A percentile compares a stretch with the other conserved stretches of the same genome.
Conservation (phyloP, 2,888 invertebrate species). For the Dimorphilus gyrociliatus region DNA sequence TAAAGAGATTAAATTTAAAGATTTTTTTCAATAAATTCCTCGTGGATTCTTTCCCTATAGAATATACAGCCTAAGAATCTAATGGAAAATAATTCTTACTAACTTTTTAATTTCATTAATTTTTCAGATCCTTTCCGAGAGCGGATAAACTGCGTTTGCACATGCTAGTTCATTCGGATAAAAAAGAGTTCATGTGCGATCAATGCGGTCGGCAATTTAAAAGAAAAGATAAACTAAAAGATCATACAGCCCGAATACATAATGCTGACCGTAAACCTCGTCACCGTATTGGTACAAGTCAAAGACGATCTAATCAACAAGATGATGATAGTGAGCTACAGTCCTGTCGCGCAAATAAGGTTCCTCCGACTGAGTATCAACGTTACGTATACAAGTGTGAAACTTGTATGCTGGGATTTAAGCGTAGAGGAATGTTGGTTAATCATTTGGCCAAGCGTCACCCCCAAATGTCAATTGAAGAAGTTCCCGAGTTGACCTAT, state of each 20-base stretch:
- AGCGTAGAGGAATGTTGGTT: constrained; percentile 61
- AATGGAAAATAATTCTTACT: too few species aligned
- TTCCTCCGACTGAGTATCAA: constrained; percentile 49
- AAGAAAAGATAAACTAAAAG: constrained; percentile 49
- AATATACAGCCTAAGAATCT: too few species aligned
- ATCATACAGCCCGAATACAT: constrained; percentile 55
- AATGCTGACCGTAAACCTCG: constrained; percentile 39
- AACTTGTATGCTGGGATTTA: constrained; percentile 55
- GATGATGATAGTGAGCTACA: neutral
- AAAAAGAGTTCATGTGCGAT: constrained; percentile 54
- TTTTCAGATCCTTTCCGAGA: too few species aligned
- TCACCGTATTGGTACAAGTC: too few species aligned
- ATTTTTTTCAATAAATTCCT: too few species aligned
- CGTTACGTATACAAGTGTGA: constrained; percentile 60
- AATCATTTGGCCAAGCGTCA: constrained; percentile 60
- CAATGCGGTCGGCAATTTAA: constrained; percentile 61
- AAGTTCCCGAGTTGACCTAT: constrained; percentile 54
- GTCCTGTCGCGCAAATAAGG: constrained; percentile 42
- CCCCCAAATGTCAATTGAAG: constrained; percentile 47
- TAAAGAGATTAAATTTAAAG: too few species aligned
- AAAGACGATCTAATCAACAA: too few species aligned
- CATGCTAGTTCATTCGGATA: constrained; percentile 49
- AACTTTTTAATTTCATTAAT: too few species aligned
- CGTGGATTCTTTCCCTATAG: too few species aligned
- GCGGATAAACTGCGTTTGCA: constrained; percentile 56